Evolutionary conservation across 2,888 invertebrate genomes (phyloP), one percentile per base, ranked within the genome.

Genomic region (Hirudinaria manillensis): DNA sequence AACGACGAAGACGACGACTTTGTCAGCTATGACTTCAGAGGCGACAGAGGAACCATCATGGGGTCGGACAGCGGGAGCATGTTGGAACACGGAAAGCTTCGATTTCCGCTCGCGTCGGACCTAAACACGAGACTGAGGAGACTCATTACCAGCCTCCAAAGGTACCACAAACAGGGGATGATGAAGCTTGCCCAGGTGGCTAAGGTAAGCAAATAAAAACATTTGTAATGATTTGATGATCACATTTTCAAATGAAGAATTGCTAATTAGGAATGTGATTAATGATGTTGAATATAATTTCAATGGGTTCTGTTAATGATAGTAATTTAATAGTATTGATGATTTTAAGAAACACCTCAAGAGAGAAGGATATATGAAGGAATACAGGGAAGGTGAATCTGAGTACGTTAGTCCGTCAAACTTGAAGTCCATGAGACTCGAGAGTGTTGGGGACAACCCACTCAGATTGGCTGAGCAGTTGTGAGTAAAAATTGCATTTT

Each of bases 101-200:
- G 82, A 10, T 86, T 86, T 81, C 87, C 87, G 1, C 80, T 82
- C 10, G 78, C 80, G 3, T 92, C 94, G 80, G 98, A 99, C 87
- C 89, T 99, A 77, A 98, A 98, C 86, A 94, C 94, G 2, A 88
- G 99, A 71, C 88, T 99, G 67, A 89, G 98, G 75, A 89, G 96
- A 74, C 90, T 99, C 38, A 95, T 98, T 80, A 94, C 96, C 0
- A 93, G 94, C 68, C 97, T 95, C 87, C 97, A 98, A 85, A 89
- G 97, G 76, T 94, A 91, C 85, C 93, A 93, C 84, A 92, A 94
- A 84, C 92, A 93, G 80, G 93, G 81, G 66, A 81, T 82, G 79
- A 72, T 83, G 53, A 82, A 83, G 75, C 80, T 94, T 84, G 96
- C 96, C 82, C 82, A 83, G 79, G 81, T 81, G 68, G 84, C 83